A percentile compares a stretch with the other conserved stretches of the same genome.
phyloP scores from a whole-genome alignment of 2,797 vertebrate genomes.

The Lepidocolaptes lacrymiger region DNA sequence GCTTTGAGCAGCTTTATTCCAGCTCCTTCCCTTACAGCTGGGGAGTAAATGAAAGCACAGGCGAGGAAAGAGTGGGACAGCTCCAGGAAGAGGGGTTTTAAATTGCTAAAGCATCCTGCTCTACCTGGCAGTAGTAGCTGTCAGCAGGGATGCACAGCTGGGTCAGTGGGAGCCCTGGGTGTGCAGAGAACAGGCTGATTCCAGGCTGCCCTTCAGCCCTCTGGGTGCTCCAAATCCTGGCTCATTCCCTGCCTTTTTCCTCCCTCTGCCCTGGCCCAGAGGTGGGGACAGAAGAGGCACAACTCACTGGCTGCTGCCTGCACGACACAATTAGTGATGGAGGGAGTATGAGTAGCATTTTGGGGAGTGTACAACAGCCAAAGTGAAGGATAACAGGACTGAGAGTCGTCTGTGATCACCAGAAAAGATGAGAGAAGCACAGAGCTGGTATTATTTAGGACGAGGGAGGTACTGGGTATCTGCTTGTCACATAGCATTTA shows the following conservation, averaged over 20 bases:
- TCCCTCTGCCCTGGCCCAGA: not conserved
- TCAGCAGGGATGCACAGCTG: rapidly evolving
- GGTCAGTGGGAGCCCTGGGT: not conserved
- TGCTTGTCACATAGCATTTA: not conserved
- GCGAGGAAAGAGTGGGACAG: not conserved
- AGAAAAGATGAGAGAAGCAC: not conserved
- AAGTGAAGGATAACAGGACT: rapidly evolving
- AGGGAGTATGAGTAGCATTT: rapidly evolving
- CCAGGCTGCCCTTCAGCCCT: not conserved
- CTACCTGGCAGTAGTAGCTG: rapidly evolving
- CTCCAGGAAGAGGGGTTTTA: not conserved
- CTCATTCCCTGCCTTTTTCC: not conserved
- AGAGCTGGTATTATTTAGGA: not conserved
- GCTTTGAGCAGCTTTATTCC: not conserved
- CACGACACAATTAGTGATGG: not conserved
- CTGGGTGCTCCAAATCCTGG: rapidly evolving
- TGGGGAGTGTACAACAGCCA: not conserved
- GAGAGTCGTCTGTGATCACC: not conserved
- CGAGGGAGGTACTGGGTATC: not conserved
- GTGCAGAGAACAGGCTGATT: not conserved
- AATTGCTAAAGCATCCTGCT: not conserved
- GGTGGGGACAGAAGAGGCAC: not conserved
- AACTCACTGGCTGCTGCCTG: not conserved
- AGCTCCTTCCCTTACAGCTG: not conserved
- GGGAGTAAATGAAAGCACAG: not conserved